Evolutionary conservation across 2,113 vertebrate species (phyloP).

Genomic region (Hoplias malabaricus): DNA sequence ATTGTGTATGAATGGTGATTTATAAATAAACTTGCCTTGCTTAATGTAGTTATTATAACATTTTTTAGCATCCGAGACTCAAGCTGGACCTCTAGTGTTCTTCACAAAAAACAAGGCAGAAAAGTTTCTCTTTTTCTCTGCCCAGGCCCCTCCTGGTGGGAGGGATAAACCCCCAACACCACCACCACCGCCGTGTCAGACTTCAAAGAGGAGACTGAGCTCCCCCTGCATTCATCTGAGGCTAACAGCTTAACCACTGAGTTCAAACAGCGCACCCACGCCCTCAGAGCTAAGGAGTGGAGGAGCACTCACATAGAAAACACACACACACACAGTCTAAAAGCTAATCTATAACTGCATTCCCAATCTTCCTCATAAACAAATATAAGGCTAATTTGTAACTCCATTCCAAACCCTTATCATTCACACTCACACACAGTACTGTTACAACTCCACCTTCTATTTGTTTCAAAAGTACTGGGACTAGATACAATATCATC

Average conservation of each 20-base stretch:
- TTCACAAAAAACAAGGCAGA: conserved; percentile 44
- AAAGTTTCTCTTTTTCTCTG: conserved; percentile 40
- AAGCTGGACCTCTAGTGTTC: conserved; percentile 52
- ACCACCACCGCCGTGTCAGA: conserved; percentile 58
- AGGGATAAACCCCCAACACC: conserved; percentile 63
- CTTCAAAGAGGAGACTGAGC: conserved; percentile 73
- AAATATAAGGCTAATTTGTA: neutral
- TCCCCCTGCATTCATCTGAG: conserved; percentile 63
- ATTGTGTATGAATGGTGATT: too few relatives aligned
- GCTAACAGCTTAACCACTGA: conserved; percentile 58
- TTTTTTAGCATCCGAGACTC: conserved; percentile 42
- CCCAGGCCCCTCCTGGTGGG: conserved; percentile 59
- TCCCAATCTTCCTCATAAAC: neutral
- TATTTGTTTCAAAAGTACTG: too few relatives aligned
- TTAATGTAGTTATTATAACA: conserved; percentile 30
- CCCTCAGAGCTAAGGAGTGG: conserved; percentile 37
- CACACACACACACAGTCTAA: neutral
- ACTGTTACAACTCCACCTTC: too few relatives aligned
- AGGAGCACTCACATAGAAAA: conserved; percentile 13
- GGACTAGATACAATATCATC: too few relatives aligned
- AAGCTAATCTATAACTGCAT: neutral
- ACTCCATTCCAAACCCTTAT: neutral
- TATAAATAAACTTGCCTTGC: too few relatives aligned
- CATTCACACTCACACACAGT: neutral
- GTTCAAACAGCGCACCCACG: conserved; percentile 61